Base-by-base conservation (phyloP, 2,113 vertebrate genomes). In the Apteryx mantelli region DNA sequence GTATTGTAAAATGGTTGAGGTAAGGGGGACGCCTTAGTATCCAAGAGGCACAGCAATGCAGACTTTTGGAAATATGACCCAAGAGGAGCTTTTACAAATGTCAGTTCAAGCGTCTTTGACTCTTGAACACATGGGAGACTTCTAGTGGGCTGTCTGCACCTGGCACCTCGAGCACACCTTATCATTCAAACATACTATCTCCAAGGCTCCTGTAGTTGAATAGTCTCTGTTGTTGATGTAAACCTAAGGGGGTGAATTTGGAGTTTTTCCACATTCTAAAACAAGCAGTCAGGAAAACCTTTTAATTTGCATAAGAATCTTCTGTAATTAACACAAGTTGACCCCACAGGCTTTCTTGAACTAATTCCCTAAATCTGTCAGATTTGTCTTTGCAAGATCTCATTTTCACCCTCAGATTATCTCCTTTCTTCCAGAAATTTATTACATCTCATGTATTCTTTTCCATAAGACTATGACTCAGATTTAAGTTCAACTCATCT, bases 151-250 rank as follows among this genome's bases (percentile, higher is more conserved):
- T 93, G 86, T 56, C 52, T 56, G 52, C 52, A 40, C 40, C 52
- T 5, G 24, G 36, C 64, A 81, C 36, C 60, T 86, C 73, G 56
- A 73, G 84, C n/a, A 8, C 73, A 84, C 28, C 28, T 64, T 32
- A 9, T 28, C 38, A 25, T 81, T 55, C 21, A 13, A 26, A 40
- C 13, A 3, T 73, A 48, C 66, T 58, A 12, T 60, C 28, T 60
- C 40, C 1, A 10, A 66, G 55, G 34, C 68, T 90, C 5, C 68
- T 91, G 82, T 53, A 8, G 15, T 83, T 86, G 21, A 61, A 25
- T 88, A 91, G 30, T 61, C 36, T 56, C 66, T 77, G 55, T 64
- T 2, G 0, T 26, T 30, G 1, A 34, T 46, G 68, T 0, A 0
- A 85, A 53, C 91, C 86, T 71, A 34, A 30, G 79, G 61, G 50